These are phyloP conservation scores for Strix aluco DNA, from an alignment of 2,113 vertebrate genomes.

Conservation along the genomic window DNA sequence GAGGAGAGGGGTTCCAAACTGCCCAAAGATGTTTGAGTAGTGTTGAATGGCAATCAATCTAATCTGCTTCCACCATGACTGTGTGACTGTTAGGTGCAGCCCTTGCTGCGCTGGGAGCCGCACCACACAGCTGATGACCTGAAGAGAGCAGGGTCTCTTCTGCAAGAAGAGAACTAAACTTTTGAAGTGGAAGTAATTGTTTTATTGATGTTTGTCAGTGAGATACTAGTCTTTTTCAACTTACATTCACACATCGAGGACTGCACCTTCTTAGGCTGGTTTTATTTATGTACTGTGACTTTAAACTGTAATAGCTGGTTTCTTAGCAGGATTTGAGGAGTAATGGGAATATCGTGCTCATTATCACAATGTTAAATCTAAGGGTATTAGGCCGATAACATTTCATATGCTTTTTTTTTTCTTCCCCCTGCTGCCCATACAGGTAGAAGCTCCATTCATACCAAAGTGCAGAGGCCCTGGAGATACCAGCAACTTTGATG, in stretches of 20 bases:
- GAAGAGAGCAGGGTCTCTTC: background rate
- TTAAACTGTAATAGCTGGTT: background rate
- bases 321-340: background rate
- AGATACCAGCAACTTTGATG: slow-evolving; percentile 99
- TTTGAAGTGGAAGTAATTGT: background rate
- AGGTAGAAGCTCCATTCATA: slow-evolving; percentile 99
- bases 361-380: background rate
- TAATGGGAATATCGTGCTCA: background rate
- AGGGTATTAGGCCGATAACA: background rate
- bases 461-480: slow-evolving; percentile 99
- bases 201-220: background rate
- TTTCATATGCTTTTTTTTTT: background rate
- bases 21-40: background rate
- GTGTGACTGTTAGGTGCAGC: rapidly evolving
- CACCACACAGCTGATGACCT: background rate
- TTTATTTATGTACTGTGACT: background rate
- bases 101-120: rapidly evolving
- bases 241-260: background rate
- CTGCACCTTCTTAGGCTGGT: background rate
- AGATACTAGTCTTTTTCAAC: background rate
- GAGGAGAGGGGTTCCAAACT: background rate
- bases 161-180: background rate
- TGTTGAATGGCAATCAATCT: background rate
- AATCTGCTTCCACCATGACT: background rate
- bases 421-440: background rate